phyloP scores from a whole-genome alignment of 2,797 vertebrate species.

The Alectoris magna region DNA sequence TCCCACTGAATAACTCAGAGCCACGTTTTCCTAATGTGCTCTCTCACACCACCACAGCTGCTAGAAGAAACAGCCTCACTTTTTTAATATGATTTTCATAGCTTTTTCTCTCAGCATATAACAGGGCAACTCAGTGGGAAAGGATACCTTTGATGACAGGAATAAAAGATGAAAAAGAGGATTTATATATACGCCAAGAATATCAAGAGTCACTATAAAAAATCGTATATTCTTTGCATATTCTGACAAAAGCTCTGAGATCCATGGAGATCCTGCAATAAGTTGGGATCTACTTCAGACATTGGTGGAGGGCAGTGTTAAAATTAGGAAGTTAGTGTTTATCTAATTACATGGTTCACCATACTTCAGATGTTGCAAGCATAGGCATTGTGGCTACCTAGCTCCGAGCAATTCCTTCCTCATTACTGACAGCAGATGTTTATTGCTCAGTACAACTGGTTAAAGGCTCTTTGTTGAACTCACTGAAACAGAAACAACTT shows the following conservation, averaged over 20 bases:
- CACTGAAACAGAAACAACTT: neutral
- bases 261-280: neutral
- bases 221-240: neutral
- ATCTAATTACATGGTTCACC: neutral
- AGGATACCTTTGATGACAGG: neutral
- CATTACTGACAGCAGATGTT: neutral
- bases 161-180: neutral
- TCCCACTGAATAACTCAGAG: neutral
- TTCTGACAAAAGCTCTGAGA: neutral
- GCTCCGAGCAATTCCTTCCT: neutral
- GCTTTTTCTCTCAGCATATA: neutral
- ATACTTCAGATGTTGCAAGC: neutral
- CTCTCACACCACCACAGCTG: neutral
- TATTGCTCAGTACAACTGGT: neutral
- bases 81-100: neutral
- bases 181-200: neutral
- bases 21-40: fast-evolving
- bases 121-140: neutral
- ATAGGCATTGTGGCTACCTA: neutral
- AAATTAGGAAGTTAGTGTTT: neutral
- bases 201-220: neutral
- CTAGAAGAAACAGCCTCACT: neutral
- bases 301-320: neutral
- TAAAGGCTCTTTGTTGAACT: neutral
- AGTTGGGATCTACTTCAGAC: neutral